Evolutionary conservation across 2,113 vertebrate genomes (phyloP).

Genomic region (Mirza zaza): DNA sequence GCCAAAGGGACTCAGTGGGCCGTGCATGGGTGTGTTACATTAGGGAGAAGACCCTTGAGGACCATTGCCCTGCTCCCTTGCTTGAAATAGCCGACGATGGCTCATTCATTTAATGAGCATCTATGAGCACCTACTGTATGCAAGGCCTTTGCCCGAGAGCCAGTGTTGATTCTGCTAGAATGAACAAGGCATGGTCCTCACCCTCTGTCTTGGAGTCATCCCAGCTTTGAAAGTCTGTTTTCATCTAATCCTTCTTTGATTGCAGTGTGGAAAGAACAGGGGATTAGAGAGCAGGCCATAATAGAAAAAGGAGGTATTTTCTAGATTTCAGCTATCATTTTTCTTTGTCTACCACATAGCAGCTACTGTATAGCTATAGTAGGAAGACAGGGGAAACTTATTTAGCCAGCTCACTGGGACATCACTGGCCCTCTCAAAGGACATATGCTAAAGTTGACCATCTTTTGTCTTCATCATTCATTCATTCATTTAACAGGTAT

Average conservation of each 20-base stretch:
- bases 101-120: neutral
- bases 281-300: conserved; percentile 5
- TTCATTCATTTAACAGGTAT: neutral
- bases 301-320: conserved; percentile 46
- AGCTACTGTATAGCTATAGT: accelerated
- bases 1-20: too few species aligned
- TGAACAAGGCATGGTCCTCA: neutral
- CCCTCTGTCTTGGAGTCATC: conserved; percentile 22
- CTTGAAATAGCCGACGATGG: neutral
- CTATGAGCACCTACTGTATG: neutral
- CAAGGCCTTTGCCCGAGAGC: neutral
- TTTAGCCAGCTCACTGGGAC: neutral
- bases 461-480: neutral
- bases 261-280: conserved; percentile 54
- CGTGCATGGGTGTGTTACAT: neutral
- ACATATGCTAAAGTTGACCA: accelerated
- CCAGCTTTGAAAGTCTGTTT: conserved; percentile 67
- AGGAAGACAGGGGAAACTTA: neutral
- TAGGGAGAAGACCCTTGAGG: neutral
- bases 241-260: conserved; percentile 67
- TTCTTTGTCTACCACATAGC: neutral
- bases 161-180: neutral
- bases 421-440: neutral
- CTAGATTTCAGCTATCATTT: neutral
- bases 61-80: neutral